A percentile compares a stretch with the other conserved stretches of the same genome.
phyloP scores from a whole-genome alignment of 2,113 vertebrate genomes.

The Alexandromys fortis region DNA sequence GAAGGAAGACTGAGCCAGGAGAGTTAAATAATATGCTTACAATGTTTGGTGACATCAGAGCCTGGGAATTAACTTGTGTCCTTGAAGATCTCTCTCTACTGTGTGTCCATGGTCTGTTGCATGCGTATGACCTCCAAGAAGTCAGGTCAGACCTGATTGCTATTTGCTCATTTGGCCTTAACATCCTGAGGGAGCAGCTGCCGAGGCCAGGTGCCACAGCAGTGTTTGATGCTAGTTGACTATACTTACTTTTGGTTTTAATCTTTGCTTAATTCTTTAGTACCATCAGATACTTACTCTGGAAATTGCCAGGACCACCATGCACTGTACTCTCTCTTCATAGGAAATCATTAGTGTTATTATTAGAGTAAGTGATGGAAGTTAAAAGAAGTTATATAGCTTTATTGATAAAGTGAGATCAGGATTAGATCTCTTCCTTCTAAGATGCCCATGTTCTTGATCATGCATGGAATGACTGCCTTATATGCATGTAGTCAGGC shows the following conservation, averaged over 20 bases:
- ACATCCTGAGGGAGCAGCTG: not conserved
- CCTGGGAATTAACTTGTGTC: rapidly evolving
- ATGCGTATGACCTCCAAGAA: not conserved
- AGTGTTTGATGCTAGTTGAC: not conserved
- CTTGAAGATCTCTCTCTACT: not conserved
- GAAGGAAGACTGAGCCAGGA: not conserved
- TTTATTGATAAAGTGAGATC: not conserved
- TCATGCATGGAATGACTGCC: not conserved
- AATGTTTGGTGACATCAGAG: not conserved
- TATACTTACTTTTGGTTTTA: not conserved
- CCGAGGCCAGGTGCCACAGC: not conserved
- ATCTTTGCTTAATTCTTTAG: not conserved
- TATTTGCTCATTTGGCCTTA: not conserved
- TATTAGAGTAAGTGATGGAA: not conserved
- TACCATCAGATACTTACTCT: not conserved
- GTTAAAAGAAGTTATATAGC: not conserved
- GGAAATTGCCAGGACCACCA: not conserved
- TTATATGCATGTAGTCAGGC: not conserved
- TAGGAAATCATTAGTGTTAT: not conserved
- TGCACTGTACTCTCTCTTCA: not conserved
- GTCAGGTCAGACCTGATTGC: not conserved
- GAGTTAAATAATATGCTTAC: not conserved
- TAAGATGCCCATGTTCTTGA: not conserved
- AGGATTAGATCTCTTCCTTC: not conserved
- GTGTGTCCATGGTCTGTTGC: no score